Conservation (phyloP, 2,797 vertebrate species). For the Typhlichthys eigenmanni region DNA sequence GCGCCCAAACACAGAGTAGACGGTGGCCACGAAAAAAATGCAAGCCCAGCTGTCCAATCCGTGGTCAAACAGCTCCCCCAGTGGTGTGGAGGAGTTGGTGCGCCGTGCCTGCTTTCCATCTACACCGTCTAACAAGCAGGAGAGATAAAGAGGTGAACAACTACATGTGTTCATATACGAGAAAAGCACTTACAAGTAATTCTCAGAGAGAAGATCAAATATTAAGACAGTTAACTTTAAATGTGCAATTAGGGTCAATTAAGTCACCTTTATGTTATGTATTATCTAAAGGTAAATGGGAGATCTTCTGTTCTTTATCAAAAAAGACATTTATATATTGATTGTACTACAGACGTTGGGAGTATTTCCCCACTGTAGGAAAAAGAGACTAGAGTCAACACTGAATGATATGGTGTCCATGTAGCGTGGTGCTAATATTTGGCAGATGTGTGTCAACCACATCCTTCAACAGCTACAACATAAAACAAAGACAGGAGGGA, state of each 20-base stretch:
- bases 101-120: slow-evolving; percentile 96
- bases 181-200: neutral
- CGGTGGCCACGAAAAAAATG: slow-evolving; percentile 92
- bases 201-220: neutral
- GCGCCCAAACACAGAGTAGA: slow-evolving; percentile 96
- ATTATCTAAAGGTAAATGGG: too few relatives aligned
- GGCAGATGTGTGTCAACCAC: too few relatives aligned
- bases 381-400: too few relatives aligned
- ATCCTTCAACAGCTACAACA: neutral
- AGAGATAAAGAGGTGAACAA: neutral
- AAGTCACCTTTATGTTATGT: too few relatives aligned
- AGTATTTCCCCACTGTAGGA: too few relatives aligned
- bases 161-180: neutral
- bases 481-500: slow-evolving; percentile 19
- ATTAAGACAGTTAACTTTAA: too few relatives aligned
- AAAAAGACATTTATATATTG: too few relatives aligned
- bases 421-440: too few relatives aligned
- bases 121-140: slow-evolving; percentile 83
- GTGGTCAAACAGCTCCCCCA: slow-evolving; percentile 97
- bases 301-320: too few relatives aligned
- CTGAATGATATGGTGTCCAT: too few relatives aligned
- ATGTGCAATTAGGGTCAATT: too few relatives aligned
- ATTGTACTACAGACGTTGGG: too few relatives aligned
- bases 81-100: slow-evolving; percentile 93
- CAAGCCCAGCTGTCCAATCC: slow-evolving; percentile 98